Conservation (phyloP, 2,888 invertebrate species). For the Leptopilina myrica region DNA sequence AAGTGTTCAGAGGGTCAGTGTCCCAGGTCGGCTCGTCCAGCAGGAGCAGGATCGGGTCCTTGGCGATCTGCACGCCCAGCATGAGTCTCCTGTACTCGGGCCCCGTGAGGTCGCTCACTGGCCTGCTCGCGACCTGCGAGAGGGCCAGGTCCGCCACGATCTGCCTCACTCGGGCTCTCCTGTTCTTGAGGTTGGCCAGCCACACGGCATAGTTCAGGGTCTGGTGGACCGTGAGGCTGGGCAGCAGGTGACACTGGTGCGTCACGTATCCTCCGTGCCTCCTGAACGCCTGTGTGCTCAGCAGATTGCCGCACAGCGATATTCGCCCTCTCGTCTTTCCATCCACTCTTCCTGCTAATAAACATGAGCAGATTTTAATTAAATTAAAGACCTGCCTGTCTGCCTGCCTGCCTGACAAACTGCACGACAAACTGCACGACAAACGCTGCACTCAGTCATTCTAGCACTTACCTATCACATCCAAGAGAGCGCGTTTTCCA, state of each 20-base stretch:
- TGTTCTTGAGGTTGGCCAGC: constrained; percentile 71
- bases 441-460: too few relatives aligned
- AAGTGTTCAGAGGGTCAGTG: constrained; percentile 95
- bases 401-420: too few relatives aligned
- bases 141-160: constrained; percentile 95
- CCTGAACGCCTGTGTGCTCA: constrained; percentile 89
- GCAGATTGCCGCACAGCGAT: constrained; percentile 89
- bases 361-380: too few relatives aligned
- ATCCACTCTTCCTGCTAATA: constrained; percentile 81
- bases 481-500: constrained; percentile 95
- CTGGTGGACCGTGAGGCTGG: constrained; percentile 92
- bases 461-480: constrained; percentile 83
- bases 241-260: constrained; percentile 89
- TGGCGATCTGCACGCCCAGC: constrained; percentile 93
- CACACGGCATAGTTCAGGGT: constrained; percentile 87
- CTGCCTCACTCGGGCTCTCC: constrained; percentile 89
- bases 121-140: constrained; percentile 91
- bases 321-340: constrained; percentile 93
- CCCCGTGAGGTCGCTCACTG: constrained; percentile 89
- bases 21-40: constrained; percentile 97
- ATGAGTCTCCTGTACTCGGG: constrained; percentile 94
- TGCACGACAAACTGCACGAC: too few relatives aligned
- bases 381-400: too few relatives aligned
- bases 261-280: constrained; percentile 93
- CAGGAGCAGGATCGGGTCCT: constrained; percentile 93